phyloP scores from a whole-genome alignment of 2,888 invertebrate species.

The Leuctra nigra region DNA sequence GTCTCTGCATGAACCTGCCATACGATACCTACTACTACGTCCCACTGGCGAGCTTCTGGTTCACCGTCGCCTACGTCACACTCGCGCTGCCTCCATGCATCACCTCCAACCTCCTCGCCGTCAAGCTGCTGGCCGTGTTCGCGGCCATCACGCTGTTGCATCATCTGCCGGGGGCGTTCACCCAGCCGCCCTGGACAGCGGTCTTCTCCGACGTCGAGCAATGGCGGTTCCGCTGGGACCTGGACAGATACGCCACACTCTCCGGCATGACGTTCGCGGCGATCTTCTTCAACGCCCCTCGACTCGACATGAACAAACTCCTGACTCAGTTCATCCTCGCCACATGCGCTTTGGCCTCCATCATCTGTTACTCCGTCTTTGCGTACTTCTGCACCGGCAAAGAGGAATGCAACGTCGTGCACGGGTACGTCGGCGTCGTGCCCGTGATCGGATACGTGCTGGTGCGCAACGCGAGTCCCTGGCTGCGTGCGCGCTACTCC shows the following conservation, averaged over 20 bases:
- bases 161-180: no score
- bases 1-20: constrained; percentile 93
- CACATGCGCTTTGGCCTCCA: constrained; percentile 62
- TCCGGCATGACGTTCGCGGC: constrained; percentile 88
- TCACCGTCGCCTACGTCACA: constrained; percentile 58
- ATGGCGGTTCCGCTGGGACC: constrained; percentile 92
- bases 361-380: constrained; percentile 73
- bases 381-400: constrained; percentile 79
- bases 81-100: constrained; percentile 80
- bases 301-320: constrained; percentile 71
- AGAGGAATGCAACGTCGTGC: constrained; percentile 87
- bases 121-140: constrained; percentile 80
- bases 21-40: constrained; percentile 98
- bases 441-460: constrained; percentile 48
- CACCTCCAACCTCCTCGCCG: constrained; percentile 74
- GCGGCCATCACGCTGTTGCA: constrained; percentile 83
- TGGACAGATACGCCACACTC: constrained; percentile 81
- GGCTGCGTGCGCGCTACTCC: neutral
- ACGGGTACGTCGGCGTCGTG: constrained; percentile 86
- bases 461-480: neutral
- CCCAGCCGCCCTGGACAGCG: constrained; percentile 73
- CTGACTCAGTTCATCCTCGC: constrained; percentile 70
- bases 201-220: constrained; percentile 84
- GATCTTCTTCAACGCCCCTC: constrained; percentile 69
- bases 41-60: constrained; percentile 93